These are phyloP conservation scores for Megalops cyprinoides DNA, from an alignment of 2,797 vertebrate species.

Conservation along the genomic window DNA sequence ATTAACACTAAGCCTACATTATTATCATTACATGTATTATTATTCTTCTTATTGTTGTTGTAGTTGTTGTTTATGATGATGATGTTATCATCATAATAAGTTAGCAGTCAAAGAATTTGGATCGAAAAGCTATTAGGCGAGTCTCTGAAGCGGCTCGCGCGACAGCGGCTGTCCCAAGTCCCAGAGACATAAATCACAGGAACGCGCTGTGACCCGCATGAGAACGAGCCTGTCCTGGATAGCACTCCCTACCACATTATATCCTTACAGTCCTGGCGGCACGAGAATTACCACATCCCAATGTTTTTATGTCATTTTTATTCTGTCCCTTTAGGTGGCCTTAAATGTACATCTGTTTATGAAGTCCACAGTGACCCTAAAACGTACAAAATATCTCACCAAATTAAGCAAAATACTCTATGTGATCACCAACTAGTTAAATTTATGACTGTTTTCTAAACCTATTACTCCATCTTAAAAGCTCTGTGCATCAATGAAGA, in stretches of 20 bases:
- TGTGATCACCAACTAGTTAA: too few species aligned
- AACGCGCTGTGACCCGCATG: constrained; percentile 75
- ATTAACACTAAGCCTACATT: background rate
- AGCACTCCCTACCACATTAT: constrained; percentile 79
- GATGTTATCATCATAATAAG: background rate
- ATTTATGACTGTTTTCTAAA: too few species aligned
- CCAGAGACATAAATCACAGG: constrained; percentile 81
- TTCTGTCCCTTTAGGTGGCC: constrained; percentile 29
- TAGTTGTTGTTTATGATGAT: too few species aligned
- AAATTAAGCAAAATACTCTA: too few species aligned
- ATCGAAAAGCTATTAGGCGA: constrained; percentile 80
- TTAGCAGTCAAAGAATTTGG: constrained; percentile 55
- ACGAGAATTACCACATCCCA: constrained; percentile 56
- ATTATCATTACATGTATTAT: constrained; percentile 2
- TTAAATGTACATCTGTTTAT: background rate
- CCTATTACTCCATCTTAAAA: too few species aligned
- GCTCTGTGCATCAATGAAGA: too few species aligned
- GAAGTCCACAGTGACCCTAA: background rate
- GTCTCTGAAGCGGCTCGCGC: constrained; percentile 53
- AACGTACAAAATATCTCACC: background rate
- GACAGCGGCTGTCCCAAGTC: constrained; percentile 68
- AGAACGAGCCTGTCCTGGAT: constrained; percentile 69
- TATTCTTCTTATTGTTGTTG: background rate
- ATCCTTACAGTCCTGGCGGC: constrained; percentile 69
- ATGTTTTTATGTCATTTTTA: constrained; percentile 48